Evolutionary conservation across 2,113 vertebrate species (phyloP).

Genomic region (Mesitornis unicolor): DNA sequence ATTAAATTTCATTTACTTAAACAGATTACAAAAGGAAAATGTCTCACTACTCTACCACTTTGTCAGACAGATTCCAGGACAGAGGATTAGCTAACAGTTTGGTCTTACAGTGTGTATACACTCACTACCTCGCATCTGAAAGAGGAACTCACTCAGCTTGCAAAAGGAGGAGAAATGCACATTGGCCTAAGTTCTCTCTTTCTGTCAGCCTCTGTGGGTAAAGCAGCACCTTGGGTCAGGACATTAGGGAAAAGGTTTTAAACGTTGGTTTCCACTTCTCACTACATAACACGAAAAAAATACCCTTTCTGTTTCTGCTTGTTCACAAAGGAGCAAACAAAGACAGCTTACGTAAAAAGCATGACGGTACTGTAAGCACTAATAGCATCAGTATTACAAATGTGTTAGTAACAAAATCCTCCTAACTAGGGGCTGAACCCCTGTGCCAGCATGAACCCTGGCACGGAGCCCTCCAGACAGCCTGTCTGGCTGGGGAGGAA

Average conservation of each 20-base stretch:
- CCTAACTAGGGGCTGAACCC: background rate
- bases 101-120: background rate
- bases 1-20: slow-evolving; percentile 34
- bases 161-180: background rate
- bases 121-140: background rate
- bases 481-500: slow-evolving; percentile 41
- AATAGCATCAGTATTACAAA: background rate
- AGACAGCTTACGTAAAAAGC: background rate
- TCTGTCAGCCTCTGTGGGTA: background rate
- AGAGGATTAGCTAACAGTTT: background rate
- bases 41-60: background rate
- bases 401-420: background rate
- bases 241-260: background rate
- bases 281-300: background rate
- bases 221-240: background rate
- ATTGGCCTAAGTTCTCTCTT: background rate
- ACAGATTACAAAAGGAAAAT: slow-evolving; percentile 1
- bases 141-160: background rate
- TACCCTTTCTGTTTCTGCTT: background rate
- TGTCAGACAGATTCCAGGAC: background rate
- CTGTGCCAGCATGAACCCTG: background rate
- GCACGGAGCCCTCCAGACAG: slow-evolving; percentile 32
- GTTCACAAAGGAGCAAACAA: background rate
- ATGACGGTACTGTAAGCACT: background rate
- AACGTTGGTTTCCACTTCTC: background rate